Evolutionary conservation across 2,797 vertebrate genomes (phyloP).

Genomic region (Bufotes viridis): DNA sequence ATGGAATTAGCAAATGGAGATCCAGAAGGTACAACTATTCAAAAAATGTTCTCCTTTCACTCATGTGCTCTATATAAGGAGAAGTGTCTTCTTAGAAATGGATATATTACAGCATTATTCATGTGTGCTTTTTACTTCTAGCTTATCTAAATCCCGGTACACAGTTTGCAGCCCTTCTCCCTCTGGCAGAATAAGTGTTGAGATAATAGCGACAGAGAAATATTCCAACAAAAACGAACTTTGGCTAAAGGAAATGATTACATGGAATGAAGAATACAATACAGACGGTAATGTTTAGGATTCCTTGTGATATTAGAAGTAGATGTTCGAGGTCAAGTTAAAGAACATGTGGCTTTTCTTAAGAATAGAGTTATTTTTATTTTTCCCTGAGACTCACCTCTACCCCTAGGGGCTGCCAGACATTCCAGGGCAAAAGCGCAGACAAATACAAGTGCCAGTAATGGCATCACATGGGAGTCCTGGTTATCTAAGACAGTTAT

Average conservation of each 20-base stretch:
- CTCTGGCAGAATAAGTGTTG: conserved; percentile 25
- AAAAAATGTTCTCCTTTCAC: conserved; percentile 3
- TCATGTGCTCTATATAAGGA: conserved; percentile 36
- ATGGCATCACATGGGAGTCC: conserved; percentile 40
- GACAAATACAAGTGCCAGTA: conserved; percentile 35
- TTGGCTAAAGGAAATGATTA: conserved; percentile 42
- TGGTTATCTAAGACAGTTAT: conserved; percentile 37
- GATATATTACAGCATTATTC: conserved; percentile 35
- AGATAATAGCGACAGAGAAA: conserved; percentile 42
- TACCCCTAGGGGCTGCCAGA: conserved; percentile 45
- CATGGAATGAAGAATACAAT: conserved; percentile 33
- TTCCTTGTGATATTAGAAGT: conserved; percentile 52
- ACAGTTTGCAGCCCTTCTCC: conserved; percentile 4
- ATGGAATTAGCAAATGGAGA: neutral
- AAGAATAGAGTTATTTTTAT: conserved; percentile 12
- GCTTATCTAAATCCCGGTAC: conserved; percentile 36
- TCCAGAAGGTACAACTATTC: conserved; percentile 6
- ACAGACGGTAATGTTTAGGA: conserved; percentile 40
- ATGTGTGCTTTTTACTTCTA: conserved; percentile 23
- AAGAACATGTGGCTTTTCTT: conserved; percentile 37
- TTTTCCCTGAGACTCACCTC: conserved; percentile 47
- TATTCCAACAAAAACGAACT: conserved; percentile 45
- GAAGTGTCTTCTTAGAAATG: conserved; percentile 12
- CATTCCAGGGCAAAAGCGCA: conserved; percentile 47
- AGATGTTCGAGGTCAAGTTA: conserved; percentile 49